Base-by-base conservation (phyloP, 2,113 vertebrate genomes). In the Poeciliopsis prolifica region DNA sequence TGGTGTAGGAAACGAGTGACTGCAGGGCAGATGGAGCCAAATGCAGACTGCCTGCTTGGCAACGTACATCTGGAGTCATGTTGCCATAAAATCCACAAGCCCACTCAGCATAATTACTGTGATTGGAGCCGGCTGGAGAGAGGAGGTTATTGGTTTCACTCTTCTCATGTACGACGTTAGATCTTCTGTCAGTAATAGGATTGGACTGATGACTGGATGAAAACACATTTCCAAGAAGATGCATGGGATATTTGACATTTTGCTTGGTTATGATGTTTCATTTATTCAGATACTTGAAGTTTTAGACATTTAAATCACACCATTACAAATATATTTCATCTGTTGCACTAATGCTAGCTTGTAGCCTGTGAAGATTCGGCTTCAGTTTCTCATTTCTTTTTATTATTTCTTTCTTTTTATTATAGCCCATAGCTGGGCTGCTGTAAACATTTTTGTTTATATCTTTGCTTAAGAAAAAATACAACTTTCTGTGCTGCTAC, bases 1-100 rank as follows among this genome's bases (percentile, higher is more conserved):
- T 81, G 74, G 67, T 83, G 30, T 65, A 73, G 68, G 68, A 82
- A 66, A 73, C 77, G 72, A 79, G 79, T 68, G 48, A 74, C 75
- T 65, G 33, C 44, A 65, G 72, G 73, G 60, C 61, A 81, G 61
- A 73, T 83, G 40, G 70, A 90, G 88, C 74, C 83, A 84, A 85
- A 85, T 84, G 78, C 89, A 93, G 86, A 86, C 86, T 64, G 62
- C 78, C 71, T 88, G 90, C 90, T 61, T 91, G 88, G 77, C 79
- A 7, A 62, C 14, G 29, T 63, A 17, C 0, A 28, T 87, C 83
- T 90, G 79, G 71, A 75, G 77, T 84, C 84, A 77, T 30, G 60
- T 62, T 58, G 81, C 73, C 63, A 78, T 89, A 85, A 82, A 87
- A 86, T 65, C 75, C 85, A 78, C 74, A 74, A 74, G 48, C 77